Conservation (phyloP, 2,797 vertebrate genomes). For the Setipinna tenuifilis region DNA sequence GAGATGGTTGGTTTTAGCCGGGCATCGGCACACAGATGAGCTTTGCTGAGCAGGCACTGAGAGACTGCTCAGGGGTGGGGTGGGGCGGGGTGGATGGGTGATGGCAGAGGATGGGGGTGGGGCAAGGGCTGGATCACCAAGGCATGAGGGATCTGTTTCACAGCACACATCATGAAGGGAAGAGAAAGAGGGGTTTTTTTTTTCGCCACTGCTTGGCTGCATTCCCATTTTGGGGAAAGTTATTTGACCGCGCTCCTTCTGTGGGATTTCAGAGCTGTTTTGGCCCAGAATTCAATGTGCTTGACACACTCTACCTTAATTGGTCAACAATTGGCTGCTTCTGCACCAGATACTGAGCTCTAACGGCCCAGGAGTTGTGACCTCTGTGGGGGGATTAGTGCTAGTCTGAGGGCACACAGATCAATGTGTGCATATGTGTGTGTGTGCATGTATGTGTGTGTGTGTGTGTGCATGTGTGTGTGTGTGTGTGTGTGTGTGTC, state of each 20-base stretch:
- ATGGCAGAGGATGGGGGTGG: background rate
- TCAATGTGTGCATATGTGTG: slow-evolving; percentile 14
- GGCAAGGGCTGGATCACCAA: background rate
- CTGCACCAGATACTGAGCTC: background rate
- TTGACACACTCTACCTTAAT: slow-evolving; percentile 23
- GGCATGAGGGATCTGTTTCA: background rate
- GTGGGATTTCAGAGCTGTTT: background rate
- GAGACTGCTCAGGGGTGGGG: background rate
- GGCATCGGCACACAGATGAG: slow-evolving; percentile 34
- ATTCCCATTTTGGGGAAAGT: slow-evolving; percentile 18
- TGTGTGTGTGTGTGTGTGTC: background rate
- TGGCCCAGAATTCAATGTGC: slow-evolving; percentile 7
- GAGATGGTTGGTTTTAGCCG: slow-evolving; percentile 40
- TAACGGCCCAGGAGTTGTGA: background rate
- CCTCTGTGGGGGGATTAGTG: background rate
- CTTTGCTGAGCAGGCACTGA: slow-evolving; percentile 26
- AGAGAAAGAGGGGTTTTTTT: background rate
- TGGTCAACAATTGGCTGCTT: slow-evolving; percentile 15
- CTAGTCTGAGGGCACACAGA: background rate
- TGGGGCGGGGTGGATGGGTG: background rate
- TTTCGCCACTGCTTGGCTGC: background rate
- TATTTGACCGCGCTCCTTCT: slow-evolving; percentile 3
- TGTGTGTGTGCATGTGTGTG: slow-evolving; percentile 31
- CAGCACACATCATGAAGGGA: background rate
- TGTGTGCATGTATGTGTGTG: background rate